Conservation (phyloP, 1,140 invertebrate genomes). For the Calycopis cecrops region DNA sequence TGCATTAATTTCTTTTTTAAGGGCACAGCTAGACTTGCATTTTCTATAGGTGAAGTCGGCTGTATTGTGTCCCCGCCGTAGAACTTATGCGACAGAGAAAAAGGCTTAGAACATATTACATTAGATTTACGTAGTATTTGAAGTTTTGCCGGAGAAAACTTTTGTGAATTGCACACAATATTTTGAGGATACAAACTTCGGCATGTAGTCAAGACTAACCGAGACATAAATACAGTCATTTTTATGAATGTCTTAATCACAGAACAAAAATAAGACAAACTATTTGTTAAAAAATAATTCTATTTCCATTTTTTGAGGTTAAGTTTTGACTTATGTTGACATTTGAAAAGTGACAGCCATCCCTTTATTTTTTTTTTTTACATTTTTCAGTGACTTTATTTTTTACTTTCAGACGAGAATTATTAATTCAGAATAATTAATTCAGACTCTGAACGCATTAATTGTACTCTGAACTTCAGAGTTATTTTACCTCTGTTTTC, state of each 20-base stretch:
- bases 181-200: conserved; percentile 18
- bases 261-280: too few species aligned
- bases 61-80: conserved; percentile 46
- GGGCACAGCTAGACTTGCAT: conserved; percentile 43
- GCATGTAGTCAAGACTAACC: conserved; percentile 40
- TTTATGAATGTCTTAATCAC: not conserved
- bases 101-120: conserved; percentile 17
- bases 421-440: too few species aligned
- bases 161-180: not conserved
- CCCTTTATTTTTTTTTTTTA: too few species aligned
- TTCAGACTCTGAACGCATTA: too few species aligned
- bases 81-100: conserved; percentile 30
- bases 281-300: too few species aligned
- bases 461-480: too few species aligned
- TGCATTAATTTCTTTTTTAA: conserved; percentile 63
- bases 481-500: too few species aligned
- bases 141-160: conserved; percentile 24
- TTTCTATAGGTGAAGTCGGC: conserved; percentile 50
- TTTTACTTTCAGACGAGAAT: too few species aligned
- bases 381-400: too few species aligned
- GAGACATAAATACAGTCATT: conserved; percentile 57
- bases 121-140: conserved; percentile 29
- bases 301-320: too few species aligned
- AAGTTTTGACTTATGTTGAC: too few species aligned
- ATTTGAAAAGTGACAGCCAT: too few species aligned